Percentiles rank a stretch among this genome's conserved stretches.
Conservation (phyloP, 2,113 vertebrate species). For the Carassius carassius region DNA sequence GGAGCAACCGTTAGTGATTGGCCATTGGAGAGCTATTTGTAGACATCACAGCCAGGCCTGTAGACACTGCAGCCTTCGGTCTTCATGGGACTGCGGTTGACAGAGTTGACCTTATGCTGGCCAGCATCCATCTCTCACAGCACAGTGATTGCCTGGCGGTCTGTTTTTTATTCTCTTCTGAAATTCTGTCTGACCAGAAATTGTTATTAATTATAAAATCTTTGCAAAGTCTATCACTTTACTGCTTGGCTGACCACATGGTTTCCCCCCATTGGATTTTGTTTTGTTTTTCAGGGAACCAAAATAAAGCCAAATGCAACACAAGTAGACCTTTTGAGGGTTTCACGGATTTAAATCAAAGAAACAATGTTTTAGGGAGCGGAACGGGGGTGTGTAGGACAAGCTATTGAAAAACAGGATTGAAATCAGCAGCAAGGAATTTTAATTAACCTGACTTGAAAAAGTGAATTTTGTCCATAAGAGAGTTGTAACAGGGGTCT, state of each 20-base stretch:
- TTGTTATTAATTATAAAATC: constrained; percentile 59
- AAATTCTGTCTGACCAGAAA: constrained; percentile 37
- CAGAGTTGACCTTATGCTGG: constrained; percentile 41
- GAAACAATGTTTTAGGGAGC: constrained; percentile 48
- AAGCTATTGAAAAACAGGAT: constrained; percentile 52
- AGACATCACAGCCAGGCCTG: constrained; percentile 47
- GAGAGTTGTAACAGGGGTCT: constrained; percentile 57
- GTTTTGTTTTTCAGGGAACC: constrained; percentile 17
- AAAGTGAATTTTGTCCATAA: constrained; percentile 62
- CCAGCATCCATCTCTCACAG: constrained; percentile 43
- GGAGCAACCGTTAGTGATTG: constrained; percentile 50
- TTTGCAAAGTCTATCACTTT: constrained; percentile 53
- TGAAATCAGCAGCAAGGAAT: constrained; percentile 58
- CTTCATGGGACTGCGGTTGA: constrained; percentile 25
- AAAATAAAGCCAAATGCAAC: constrained; percentile 53
- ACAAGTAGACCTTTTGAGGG: constrained; percentile 53
- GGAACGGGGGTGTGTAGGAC: constrained; percentile 19
- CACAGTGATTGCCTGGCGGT: constrained; percentile 44
- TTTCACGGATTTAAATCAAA: constrained; percentile 61
- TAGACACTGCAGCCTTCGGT: constrained; percentile 28
- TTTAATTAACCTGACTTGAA: constrained; percentile 66
- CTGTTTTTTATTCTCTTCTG: constrained; percentile 41
- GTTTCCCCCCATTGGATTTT: constrained; percentile 33
- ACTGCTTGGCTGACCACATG: constrained; percentile 31
- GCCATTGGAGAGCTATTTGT: constrained; percentile 51